phyloP scores from a whole-genome alignment of 1,140 invertebrate genomes.

The Branchinecta lindahli region DNA sequence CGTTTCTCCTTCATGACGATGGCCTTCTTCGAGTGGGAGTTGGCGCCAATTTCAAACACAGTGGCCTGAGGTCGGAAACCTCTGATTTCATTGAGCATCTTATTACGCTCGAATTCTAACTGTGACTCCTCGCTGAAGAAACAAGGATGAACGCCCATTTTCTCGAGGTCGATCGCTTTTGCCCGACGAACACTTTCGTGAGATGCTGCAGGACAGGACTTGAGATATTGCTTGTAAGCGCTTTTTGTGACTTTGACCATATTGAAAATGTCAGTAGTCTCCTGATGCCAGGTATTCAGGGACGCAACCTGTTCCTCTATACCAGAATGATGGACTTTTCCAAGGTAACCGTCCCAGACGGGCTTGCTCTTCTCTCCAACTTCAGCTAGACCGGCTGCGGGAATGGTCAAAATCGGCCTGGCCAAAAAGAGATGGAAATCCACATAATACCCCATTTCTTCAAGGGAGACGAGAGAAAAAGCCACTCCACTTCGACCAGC shows the following conservation, averaged over 20 bases:
- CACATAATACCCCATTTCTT: slow-evolving; percentile 80
- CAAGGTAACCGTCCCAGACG: slow-evolving; percentile 41
- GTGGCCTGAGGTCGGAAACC: slow-evolving; percentile 74
- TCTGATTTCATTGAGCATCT: slow-evolving; percentile 57
- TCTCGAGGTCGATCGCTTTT: slow-evolving; percentile 43
- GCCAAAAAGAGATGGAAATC: slow-evolving; percentile 91
- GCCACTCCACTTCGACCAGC: slow-evolving; percentile 79
- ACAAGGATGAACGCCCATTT: slow-evolving; percentile 42
- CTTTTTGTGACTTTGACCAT: slow-evolving; percentile 62
- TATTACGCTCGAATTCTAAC: slow-evolving; percentile 22
- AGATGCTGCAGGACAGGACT: slow-evolving; percentile 68
- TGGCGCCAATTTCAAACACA: slow-evolving; percentile 78
- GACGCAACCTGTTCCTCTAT: slow-evolving; percentile 69
- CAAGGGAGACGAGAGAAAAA: slow-evolving; percentile 68
- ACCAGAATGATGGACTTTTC: slow-evolving; percentile 59
- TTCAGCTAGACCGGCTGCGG: slow-evolving; percentile 26
- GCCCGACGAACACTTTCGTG: slow-evolving; percentile 69
- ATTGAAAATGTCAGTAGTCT: slow-evolving; percentile 55
- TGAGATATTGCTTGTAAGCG: slow-evolving; percentile 76
- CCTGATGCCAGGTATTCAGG: slow-evolving; percentile 56
- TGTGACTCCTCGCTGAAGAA: slow-evolving; percentile 32
- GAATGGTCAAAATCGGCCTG: slow-evolving; percentile 45
- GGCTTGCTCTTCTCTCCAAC: slow-evolving; percentile 27
- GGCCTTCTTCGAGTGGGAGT: slow-evolving; percentile 46
- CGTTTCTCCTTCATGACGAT: slow-evolving; percentile 40